Percentiles rank a stretch among this genome's conserved stretches.
Conservation (phyloP, 2,888 invertebrate genomes). For the Meteorus cinctellus region DNA sequence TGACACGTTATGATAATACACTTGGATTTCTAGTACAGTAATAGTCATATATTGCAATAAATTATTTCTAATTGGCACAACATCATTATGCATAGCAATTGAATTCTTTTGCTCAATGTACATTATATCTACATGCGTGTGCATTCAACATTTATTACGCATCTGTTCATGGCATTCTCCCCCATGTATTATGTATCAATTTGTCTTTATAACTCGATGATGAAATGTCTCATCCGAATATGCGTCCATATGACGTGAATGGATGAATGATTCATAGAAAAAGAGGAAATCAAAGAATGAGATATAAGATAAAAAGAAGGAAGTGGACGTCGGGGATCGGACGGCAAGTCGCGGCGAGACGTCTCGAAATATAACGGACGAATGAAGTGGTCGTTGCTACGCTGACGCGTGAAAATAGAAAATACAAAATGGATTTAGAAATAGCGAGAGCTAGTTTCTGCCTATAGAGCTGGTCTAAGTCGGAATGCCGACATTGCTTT, state of each 20-base stretch:
- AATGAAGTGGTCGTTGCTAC: constrained; percentile 68
- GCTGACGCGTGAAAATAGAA: constrained; percentile 65
- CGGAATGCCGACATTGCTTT: too few relatives aligned
- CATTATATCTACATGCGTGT: too few relatives aligned
- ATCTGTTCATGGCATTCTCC: too few relatives aligned
- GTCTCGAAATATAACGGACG: constrained; percentile 71
- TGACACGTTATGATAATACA: too few relatives aligned
- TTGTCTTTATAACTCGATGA: neutral
- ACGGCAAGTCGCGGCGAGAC: constrained; percentile 39
- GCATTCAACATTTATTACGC: too few relatives aligned
- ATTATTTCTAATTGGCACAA: too few relatives aligned
- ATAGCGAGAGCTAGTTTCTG: constrained; percentile 66
- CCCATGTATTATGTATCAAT: too few relatives aligned
- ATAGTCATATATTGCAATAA: too few relatives aligned
- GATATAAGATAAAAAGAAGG: constrained; percentile 36
- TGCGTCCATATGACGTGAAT: constrained; percentile 33
- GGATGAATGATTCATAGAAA: constrained; percentile 33
- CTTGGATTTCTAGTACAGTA: too few relatives aligned
- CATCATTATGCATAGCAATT: too few relatives aligned
- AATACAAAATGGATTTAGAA: constrained; percentile 65
- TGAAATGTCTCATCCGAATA: constrained; percentile 23
- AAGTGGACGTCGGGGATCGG: constrained; percentile 33
- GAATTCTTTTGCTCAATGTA: too few relatives aligned
- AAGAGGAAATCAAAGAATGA: neutral
- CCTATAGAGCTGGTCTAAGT: too few relatives aligned